Evolutionary conservation across 2,888 invertebrate genomes (phyloP).

Genomic region (Gnatocerus cornutus): DNA sequence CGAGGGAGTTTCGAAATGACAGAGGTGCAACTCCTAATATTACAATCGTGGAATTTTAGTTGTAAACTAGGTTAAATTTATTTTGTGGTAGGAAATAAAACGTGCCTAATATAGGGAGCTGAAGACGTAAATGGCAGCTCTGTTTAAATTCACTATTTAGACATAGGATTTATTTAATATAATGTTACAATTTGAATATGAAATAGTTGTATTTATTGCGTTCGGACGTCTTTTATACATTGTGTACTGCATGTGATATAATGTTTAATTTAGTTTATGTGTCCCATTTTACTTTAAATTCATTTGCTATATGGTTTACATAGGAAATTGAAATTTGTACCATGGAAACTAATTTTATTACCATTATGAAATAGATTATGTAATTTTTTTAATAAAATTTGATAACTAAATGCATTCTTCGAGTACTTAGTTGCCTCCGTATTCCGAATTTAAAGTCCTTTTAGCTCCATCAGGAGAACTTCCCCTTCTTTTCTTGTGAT

Average conservation of each 20-base stretch:
- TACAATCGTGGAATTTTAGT: conserved; percentile 38
- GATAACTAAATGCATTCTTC: conserved; percentile 15
- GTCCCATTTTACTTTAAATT: conserved; percentile 36
- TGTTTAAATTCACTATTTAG: conserved; percentile 51
- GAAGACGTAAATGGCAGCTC: conserved; percentile 50
- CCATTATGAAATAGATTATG: conserved; percentile 58
- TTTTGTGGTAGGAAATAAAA: conserved; percentile 53
- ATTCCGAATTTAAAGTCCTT: no score
- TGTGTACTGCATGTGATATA: conserved; percentile 48
- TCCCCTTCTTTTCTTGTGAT: no score
- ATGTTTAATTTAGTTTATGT: conserved; percentile 49
- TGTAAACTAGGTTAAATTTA: conserved; percentile 43
- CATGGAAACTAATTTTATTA: conserved; percentile 58
- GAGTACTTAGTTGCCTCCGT: not conserved
- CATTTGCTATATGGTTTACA: conserved; percentile 40
- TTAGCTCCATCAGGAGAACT: no score
- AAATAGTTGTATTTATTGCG: conserved; percentile 36
- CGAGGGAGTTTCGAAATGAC: conserved; percentile 6
- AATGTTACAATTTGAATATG: conserved; percentile 43
- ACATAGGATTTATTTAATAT: conserved; percentile 48
- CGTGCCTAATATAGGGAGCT: conserved; percentile 58
- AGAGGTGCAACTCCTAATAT: conserved; percentile 22
- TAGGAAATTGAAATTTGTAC: conserved; percentile 55
- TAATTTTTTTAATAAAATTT: conserved; percentile 59
- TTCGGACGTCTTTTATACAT: conserved; percentile 43